phyloP scores from a whole-genome alignment of 1,140 invertebrate species.

The Eupeodes corollae region DNA sequence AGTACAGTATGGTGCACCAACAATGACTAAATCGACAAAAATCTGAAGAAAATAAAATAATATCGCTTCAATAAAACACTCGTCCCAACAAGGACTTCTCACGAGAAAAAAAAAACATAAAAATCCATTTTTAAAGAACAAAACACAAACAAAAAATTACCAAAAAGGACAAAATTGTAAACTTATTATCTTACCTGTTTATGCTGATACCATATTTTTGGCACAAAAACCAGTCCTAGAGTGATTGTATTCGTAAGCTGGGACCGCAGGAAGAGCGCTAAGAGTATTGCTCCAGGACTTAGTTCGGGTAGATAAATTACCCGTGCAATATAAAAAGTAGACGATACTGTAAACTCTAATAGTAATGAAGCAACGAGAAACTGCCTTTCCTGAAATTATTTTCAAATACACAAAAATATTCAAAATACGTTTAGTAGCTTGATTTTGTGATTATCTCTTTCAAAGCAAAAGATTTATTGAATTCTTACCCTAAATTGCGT shows the following conservation, averaged over 20 bases:
- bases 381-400: conserved; percentile 51
- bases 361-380: conserved; percentile 66
- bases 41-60: too few relatives aligned
- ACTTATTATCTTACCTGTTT: conserved; percentile 40
- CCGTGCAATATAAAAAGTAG: conserved; percentile 54
- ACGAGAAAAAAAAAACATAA: neutral
- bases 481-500: conserved; percentile 57
- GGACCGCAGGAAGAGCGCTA: conserved; percentile 58
- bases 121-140: too few relatives aligned
- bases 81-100: too few relatives aligned
- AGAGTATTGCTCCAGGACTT: conserved; percentile 55
- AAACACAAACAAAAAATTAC: neutral
- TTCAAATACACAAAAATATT: conserved; percentile 1
- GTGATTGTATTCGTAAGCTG: conserved; percentile 67
- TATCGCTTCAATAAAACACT: too few relatives aligned
- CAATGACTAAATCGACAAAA: too few relatives aligned
- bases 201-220: conserved; percentile 67
- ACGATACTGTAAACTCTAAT: conserved; percentile 61
- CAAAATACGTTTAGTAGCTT: neutral
- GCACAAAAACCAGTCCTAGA: conserved; percentile 62
- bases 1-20: too few relatives aligned
- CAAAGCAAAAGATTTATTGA: neutral
- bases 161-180: neutral
- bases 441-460: neutral
- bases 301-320: conserved; percentile 48